Evolutionary conservation across 2,797 vertebrate species (phyloP).

Genomic region (Sebastes kiyomatsui): DNA sequence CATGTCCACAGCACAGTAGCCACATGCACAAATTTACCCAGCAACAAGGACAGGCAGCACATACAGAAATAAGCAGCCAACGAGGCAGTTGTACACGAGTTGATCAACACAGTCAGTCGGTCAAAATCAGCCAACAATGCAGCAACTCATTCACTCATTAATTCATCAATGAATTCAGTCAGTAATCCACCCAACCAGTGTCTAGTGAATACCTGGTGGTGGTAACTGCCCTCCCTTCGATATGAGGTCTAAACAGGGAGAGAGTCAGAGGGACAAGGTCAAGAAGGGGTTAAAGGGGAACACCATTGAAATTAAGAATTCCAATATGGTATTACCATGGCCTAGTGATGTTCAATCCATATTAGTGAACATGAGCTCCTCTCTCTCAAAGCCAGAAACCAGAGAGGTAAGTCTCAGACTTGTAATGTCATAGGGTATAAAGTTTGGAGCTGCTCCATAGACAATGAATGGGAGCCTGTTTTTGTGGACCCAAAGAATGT

Average conservation of each 20-base stretch:
- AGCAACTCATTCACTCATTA: not conserved
- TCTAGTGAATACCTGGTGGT: slow-evolving; percentile 82
- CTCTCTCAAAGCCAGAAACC: not conserved
- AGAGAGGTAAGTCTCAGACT: not conserved
- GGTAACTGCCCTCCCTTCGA: slow-evolving; percentile 85
- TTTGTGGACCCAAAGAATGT: too few relatives aligned
- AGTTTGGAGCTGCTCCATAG: too few relatives aligned
- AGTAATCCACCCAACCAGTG: slow-evolving; percentile 18
- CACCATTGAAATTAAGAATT: not conserved
- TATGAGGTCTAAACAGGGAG: slow-evolving; percentile 83
- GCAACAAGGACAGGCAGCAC: slow-evolving; percentile 50
- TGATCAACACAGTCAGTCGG: not conserved
- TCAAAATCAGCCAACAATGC: slow-evolving; percentile 17
- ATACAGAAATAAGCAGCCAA: slow-evolving; percentile 36
- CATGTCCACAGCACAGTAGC: slow-evolving; percentile 52
- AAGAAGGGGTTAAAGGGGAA: slow-evolving; percentile 18
- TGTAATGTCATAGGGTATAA: too few relatives aligned
- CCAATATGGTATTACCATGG: not conserved
- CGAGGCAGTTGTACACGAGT: not conserved
- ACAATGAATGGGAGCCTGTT: too few relatives aligned
- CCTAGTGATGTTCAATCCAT: not conserved
- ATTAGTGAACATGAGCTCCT: not conserved
- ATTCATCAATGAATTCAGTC: not conserved
- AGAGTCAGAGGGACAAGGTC: slow-evolving; percentile 58
- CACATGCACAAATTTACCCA: slow-evolving; percentile 63